A percentile compares a stretch with the other conserved stretches of the same genome.
Evolutionary conservation across 2,888 invertebrate genomes (phyloP).

Genomic region (Agriotes lineatus): DNA sequence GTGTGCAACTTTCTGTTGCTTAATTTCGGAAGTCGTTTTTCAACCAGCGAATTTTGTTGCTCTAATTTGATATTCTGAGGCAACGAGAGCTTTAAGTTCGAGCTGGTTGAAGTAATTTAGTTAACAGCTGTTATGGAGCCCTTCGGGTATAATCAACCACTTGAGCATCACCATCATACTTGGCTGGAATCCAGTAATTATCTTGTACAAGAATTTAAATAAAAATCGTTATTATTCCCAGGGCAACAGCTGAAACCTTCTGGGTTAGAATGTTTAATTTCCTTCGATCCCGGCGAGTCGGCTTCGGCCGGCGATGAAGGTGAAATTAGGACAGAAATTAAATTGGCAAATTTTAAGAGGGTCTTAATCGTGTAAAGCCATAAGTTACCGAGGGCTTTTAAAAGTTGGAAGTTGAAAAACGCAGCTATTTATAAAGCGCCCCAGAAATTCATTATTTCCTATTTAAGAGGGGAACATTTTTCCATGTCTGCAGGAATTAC

Average conservation of each 20-base stretch:
- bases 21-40: conserved; percentile 1
- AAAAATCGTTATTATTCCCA: conserved; percentile 18
- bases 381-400: conserved; percentile 18
- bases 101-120: conserved; percentile 22
- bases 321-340: conserved; percentile 12
- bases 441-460: conserved; percentile 39
- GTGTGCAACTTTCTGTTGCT: background rate
- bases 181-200: conserved; percentile 29
- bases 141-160: conserved; percentile 32
- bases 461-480: conserved; percentile 39
- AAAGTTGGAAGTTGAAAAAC: conserved; percentile 28
- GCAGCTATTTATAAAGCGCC: conserved; percentile 38
- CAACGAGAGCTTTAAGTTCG: background rate
- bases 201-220: conserved; percentile 25
- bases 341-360: conserved; percentile 1
- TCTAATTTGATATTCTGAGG: too few relatives aligned
- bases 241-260: background rate
- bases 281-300: background rate
- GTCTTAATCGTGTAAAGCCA: conserved; percentile 22
- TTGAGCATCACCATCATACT: conserved; percentile 31
- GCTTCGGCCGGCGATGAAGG: background rate
- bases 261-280: background rate
- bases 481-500: conserved; percentile 40
- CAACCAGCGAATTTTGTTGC: too few relatives aligned
- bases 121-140: conserved; percentile 27